phyloP scores from a whole-genome alignment of 2,113 vertebrate genomes.

The Rissa tridactyla region DNA sequence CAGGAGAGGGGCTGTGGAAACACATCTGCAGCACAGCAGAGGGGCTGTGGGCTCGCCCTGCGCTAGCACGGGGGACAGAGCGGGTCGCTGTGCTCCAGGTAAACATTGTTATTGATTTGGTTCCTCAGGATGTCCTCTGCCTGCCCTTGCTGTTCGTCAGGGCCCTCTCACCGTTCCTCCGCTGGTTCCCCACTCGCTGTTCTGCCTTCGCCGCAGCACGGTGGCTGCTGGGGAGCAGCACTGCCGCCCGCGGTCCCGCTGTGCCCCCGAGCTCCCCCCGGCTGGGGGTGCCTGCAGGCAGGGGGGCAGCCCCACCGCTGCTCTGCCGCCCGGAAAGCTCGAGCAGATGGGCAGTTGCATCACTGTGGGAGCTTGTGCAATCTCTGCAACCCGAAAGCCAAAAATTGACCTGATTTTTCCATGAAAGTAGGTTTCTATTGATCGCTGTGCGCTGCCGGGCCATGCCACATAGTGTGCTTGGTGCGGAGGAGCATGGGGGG shows the following conservation, averaged over 20 bases:
- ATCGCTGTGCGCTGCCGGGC: neutral
- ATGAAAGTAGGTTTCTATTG: neutral
- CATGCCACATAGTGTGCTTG: too few species aligned
- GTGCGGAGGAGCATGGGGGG: rapidly evolving
- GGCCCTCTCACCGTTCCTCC: neutral
- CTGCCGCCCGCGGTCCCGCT: neutral
- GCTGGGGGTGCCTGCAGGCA: neutral
- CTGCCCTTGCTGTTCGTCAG: neutral
- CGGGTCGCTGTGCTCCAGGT: neutral
- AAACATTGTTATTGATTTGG: neutral
- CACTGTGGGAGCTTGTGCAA: neutral
- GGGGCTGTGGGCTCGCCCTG: neutral
- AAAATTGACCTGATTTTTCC: neutral
- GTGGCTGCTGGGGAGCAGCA: neutral
- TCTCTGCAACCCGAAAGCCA: neutral
- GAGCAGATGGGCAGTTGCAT: neutral
- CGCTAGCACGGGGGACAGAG: neutral
- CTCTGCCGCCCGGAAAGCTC: neutral
- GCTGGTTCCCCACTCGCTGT: rapidly evolving
- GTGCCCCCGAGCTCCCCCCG: rapidly evolving
- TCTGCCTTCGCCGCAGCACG: rapidly evolving
- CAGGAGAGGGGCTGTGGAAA: neutral
- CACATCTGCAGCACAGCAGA: neutral
- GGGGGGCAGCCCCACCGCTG: rapidly evolving
- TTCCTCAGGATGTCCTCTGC: neutral